phyloP scores from a whole-genome alignment of 2,113 vertebrate species.

The Rissa tridactyla region DNA sequence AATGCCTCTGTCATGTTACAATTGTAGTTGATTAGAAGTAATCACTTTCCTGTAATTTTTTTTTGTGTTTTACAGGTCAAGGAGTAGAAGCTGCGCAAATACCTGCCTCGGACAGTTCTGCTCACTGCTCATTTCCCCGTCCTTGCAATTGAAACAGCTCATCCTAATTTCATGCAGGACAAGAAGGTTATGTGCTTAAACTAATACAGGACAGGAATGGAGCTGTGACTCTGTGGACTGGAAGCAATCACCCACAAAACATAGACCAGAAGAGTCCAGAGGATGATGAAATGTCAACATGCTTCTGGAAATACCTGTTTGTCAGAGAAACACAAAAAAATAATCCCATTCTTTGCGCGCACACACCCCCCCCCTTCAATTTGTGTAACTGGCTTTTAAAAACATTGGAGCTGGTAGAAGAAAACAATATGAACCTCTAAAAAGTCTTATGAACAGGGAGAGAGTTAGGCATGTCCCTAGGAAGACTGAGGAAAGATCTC shows the following conservation, averaged over 20 bases:
- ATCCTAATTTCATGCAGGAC: not conserved
- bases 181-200: not conserved
- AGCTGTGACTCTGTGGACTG: not conserved
- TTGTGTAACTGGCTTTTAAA: not conserved
- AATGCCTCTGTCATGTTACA: not conserved
- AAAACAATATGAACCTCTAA: not conserved
- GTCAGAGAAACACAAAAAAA: not conserved
- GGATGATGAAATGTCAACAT: not conserved
- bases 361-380: not conserved
- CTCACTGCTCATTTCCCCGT: not conserved
- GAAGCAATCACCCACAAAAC: constrained; percentile 24
- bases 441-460: not conserved
- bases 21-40: constrained; percentile 2
- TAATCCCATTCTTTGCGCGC: not conserved
- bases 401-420: not conserved
- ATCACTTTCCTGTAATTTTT: not conserved
- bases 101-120: not conserved
- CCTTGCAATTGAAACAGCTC: not conserved
- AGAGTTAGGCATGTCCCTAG: not conserved
- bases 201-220: not conserved
- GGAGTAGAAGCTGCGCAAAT: not conserved
- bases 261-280: not conserved
- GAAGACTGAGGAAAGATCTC: not conserved
- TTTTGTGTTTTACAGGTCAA: not conserved
- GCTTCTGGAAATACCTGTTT: constrained; percentile 14